Conservation (phyloP, 2,888 invertebrate genomes). For the Cataglyphis livida region DNA sequence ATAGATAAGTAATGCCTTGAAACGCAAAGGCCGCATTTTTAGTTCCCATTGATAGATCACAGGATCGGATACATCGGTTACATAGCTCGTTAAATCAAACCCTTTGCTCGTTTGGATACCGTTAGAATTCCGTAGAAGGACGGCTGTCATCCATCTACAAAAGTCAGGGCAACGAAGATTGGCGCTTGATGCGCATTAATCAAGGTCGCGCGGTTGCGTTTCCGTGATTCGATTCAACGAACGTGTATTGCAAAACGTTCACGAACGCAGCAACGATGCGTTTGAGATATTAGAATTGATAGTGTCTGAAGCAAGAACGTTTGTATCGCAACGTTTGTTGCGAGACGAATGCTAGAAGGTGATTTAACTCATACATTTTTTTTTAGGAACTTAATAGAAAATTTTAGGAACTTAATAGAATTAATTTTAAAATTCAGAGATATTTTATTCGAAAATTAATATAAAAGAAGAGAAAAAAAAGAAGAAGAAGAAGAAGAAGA, state of each 20-base stretch:
- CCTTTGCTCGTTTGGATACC: constrained; percentile 67
- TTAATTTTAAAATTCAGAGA: not conserved
- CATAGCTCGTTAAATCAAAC: constrained; percentile 57
- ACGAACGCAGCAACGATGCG: constrained; percentile 6
- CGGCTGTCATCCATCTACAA: constrained; percentile 63
- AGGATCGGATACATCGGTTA: constrained; percentile 17
- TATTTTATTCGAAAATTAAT: not conserved
- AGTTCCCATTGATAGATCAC: constrained; percentile 23
- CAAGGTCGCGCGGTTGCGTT: constrained; percentile 48
- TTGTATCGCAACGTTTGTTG: not conserved
- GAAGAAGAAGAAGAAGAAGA: too few species aligned
- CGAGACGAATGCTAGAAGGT: not conserved
- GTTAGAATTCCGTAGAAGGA: constrained; percentile 60
- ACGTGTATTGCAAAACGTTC: constrained; percentile 35
- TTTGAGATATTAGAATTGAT: constrained; percentile 35
- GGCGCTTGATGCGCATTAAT: constrained; percentile 67
- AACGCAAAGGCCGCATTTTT: not conserved
- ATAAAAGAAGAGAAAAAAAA: not conserved
- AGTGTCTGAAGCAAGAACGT: constrained; percentile 6
- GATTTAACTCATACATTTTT: not conserved
- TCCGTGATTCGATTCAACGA: constrained; percentile 49
- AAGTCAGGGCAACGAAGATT: constrained; percentile 60
- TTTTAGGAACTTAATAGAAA: not conserved
- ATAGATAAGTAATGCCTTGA: constrained; percentile 15
- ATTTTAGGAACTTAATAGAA: too few species aligned